Conservation (phyloP, 2,888 invertebrate species). For the Pyrochroa serraticornis region DNA sequence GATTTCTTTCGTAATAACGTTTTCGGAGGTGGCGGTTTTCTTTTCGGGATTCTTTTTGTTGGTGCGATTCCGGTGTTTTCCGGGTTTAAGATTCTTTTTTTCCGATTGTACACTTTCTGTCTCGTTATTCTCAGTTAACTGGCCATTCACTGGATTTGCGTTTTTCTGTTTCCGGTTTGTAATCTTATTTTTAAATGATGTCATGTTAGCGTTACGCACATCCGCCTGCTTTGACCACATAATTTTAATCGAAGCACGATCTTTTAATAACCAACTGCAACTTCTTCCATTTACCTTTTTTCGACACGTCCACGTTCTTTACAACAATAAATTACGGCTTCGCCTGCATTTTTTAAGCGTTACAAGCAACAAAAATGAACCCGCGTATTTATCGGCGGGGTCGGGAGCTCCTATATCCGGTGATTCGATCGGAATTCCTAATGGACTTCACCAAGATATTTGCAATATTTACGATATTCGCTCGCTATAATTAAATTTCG, state of each 20-base stretch:
- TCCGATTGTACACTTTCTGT: slow-evolving; percentile 32
- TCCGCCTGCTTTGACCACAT: slow-evolving; percentile 58
- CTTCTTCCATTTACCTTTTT: background rate
- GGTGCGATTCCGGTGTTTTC: slow-evolving; percentile 38
- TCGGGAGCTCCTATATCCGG: slow-evolving; percentile 25
- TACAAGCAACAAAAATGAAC: too few species aligned
- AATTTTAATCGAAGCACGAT: slow-evolving; percentile 13
- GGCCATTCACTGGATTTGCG: slow-evolving; percentile 39
- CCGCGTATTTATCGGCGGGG: background rate
- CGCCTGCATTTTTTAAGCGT: slow-evolving; percentile 7
- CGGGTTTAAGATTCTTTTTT: slow-evolving; percentile 35
- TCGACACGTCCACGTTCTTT: slow-evolving; percentile 14
- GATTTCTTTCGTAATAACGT: slow-evolving; percentile 10
- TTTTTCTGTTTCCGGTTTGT: slow-evolving; percentile 56
- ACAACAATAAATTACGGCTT: slow-evolving; percentile 5
- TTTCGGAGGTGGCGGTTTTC: slow-evolving; percentile 14
- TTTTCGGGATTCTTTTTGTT: slow-evolving; percentile 33
- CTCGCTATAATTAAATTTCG: too few species aligned
- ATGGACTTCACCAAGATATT: background rate
- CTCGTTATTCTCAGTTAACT: slow-evolving; percentile 6
- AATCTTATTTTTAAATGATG: slow-evolving; percentile 57
- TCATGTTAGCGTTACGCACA: slow-evolving; percentile 52
- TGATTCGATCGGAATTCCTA: slow-evolving; percentile 24
- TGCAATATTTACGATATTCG: too few species aligned
- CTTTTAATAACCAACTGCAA: slow-evolving; percentile 1